A percentile compares a stretch with the other conserved stretches of the same genome.
Evolutionary conservation across 1,140 invertebrate species (phyloP).

Genomic region (Drosophila seguyi): DNA sequence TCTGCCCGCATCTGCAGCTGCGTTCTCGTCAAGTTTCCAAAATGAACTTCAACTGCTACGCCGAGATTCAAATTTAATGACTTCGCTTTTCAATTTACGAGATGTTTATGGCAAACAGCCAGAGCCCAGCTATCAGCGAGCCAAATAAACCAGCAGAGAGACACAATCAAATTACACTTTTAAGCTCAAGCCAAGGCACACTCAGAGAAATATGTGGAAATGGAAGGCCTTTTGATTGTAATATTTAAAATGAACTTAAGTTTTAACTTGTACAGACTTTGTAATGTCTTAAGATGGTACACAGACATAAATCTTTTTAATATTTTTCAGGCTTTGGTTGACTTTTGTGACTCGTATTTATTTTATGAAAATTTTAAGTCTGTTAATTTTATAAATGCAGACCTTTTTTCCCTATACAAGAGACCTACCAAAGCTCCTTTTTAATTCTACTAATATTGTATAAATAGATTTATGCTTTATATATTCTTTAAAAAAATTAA

Average conservation of each 20-base stretch:
- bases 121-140: slow-evolving; percentile 36
- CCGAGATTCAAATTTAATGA: slow-evolving; percentile 63
- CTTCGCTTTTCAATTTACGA: slow-evolving; percentile 65
- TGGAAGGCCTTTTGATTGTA: not conserved
- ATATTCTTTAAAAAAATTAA: too few species aligned
- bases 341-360: not conserved
- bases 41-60: slow-evolving; percentile 55
- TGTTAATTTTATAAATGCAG: not conserved
- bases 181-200: slow-evolving; percentile 6
- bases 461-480: too few species aligned
- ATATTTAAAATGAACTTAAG: not conserved
- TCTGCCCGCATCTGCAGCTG: slow-evolving; percentile 65
- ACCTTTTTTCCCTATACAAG: not conserved
- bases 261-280: not conserved
- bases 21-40: slow-evolving; percentile 49
- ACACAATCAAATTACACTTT: slow-evolving; percentile 53
- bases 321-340: not conserved
- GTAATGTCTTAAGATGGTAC: not conserved
- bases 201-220: not conserved
- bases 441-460: too few species aligned
- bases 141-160: slow-evolving; percentile 44
- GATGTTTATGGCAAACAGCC: slow-evolving; percentile 60
- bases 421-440: not conserved
- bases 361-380: not conserved
- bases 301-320: not conserved